Conservation (phyloP, 2,113 vertebrate genomes). For the Trichomycterus rosablanca region DNA sequence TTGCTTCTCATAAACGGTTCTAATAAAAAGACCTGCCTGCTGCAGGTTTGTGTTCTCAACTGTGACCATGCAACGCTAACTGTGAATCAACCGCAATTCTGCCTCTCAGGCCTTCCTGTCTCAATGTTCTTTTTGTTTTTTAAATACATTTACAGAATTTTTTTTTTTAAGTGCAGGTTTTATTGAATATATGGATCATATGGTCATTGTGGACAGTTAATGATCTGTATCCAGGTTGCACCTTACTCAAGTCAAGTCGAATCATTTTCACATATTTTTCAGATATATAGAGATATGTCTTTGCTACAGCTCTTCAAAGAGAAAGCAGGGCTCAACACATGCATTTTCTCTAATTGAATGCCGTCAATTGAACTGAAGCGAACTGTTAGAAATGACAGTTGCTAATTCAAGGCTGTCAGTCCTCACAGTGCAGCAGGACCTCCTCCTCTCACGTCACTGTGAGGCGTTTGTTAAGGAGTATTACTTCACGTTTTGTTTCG, state of each 20-base stretch:
- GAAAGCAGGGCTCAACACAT: slow-evolving; percentile 34
- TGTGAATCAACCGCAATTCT: slow-evolving; percentile 74
- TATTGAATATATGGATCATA: slow-evolving; percentile 44
- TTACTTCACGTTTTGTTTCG: slow-evolving; percentile 36
- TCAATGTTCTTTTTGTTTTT: slow-evolving; percentile 37
- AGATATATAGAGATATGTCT: slow-evolving; percentile 32
- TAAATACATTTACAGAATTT: slow-evolving; percentile 36
- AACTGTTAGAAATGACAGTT: slow-evolving; percentile 31
- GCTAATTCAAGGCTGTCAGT: slow-evolving; percentile 32
- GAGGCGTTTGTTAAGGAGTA: slow-evolving; percentile 33
- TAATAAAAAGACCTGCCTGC: slow-evolving; percentile 60
- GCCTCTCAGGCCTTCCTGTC: slow-evolving; percentile 52
- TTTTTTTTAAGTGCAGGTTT: slow-evolving; percentile 35
- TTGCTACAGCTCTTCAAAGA: slow-evolving; percentile 37
- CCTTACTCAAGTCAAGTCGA: slow-evolving; percentile 38
- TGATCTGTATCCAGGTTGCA: slow-evolving; percentile 46
- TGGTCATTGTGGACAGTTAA: slow-evolving; percentile 29
- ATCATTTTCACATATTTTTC: slow-evolving; percentile 19
- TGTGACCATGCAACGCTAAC: slow-evolving; percentile 73
- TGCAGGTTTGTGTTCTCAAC: slow-evolving; percentile 72
- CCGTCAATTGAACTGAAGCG: slow-evolving; percentile 34
- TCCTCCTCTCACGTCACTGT: slow-evolving; percentile 40
- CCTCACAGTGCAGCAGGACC: slow-evolving; percentile 21
- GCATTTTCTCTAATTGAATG: slow-evolving; percentile 38
- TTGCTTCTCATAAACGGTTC: slow-evolving; percentile 57